Conservation (phyloP, 2,888 invertebrate genomes). For the Spialia ferax region DNA sequence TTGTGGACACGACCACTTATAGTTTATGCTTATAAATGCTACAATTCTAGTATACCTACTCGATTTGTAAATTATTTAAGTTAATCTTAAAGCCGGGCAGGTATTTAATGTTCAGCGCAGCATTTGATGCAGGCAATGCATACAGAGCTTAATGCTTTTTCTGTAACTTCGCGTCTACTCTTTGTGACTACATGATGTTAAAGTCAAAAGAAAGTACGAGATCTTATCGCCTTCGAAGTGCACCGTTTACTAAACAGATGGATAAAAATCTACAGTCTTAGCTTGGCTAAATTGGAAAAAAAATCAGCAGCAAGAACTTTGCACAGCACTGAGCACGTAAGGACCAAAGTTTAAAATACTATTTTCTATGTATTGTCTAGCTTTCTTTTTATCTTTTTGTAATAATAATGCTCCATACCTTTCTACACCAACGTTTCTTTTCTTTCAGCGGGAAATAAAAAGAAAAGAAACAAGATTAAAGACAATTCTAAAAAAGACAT, state of each 20-base stretch:
- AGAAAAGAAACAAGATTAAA: too few species aligned
- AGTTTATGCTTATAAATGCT: background rate
- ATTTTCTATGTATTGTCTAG: too few species aligned
- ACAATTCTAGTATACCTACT: background rate
- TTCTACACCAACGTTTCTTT: too few species aligned
- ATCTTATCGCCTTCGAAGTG: constrained; percentile 22
- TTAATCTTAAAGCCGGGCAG: background rate
- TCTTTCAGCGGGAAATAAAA: too few species aligned
- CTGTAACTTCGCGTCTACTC: constrained; percentile 23
- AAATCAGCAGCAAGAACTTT: background rate
- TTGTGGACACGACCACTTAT: background rate
- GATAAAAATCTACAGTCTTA: constrained; percentile 8
- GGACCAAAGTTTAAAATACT: too few species aligned
- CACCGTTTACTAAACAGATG: constrained; percentile 22
- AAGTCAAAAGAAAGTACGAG: constrained; percentile 27
- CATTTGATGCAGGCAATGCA: background rate
- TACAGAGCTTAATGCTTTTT: constrained; percentile 11
- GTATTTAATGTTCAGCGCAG: background rate
- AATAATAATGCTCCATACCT: too few species aligned
- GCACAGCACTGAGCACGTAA: too few species aligned
- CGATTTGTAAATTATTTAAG: too few species aligned
- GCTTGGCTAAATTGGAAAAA: background rate
- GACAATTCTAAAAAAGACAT: too few species aligned
- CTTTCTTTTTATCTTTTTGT: too few species aligned
- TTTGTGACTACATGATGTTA: constrained; percentile 28